Evolutionary conservation across 2,888 invertebrate species (phyloP).

Genomic region (Empis livida): DNA sequence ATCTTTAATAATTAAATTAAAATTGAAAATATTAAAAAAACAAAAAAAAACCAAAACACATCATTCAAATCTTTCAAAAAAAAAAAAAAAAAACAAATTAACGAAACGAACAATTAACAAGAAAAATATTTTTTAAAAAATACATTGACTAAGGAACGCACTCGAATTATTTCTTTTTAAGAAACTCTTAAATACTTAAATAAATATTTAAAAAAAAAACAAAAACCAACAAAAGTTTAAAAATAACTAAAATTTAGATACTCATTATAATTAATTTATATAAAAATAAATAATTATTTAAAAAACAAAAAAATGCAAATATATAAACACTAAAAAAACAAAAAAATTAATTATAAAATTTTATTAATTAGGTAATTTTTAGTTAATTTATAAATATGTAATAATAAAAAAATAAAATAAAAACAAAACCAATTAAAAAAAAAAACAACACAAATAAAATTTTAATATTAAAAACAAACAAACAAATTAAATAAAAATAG

Average conservation of each 20-base stretch:
- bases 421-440: constrained; percentile 4
- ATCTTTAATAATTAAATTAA: constrained; percentile 4
- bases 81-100: no score
- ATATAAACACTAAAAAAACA: constrained; percentile 1
- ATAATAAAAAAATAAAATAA: constrained; percentile 13
- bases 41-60: not conserved
- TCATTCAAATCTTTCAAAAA: not conserved
- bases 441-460: constrained; percentile 5
- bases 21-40: not conserved
- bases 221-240: not conserved
- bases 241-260: constrained; percentile 11
- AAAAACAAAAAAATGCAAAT: not conserved
- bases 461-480: constrained; percentile 10
- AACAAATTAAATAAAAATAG: constrained; percentile 4
- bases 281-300: constrained; percentile 8
- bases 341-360: not conserved
- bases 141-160: not conserved
- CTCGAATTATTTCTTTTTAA: not conserved
- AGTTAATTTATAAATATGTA: constrained; percentile 2
- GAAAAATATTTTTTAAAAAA: not conserved
- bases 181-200: not conserved
- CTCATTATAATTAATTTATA: constrained; percentile 4
- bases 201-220: not conserved
- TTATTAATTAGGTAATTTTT: not conserved
- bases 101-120: not conserved